These are phyloP conservation scores for Calliphora vicina DNA, from an alignment of 1,140 invertebrate species.

Conservation along the genomic window DNA sequence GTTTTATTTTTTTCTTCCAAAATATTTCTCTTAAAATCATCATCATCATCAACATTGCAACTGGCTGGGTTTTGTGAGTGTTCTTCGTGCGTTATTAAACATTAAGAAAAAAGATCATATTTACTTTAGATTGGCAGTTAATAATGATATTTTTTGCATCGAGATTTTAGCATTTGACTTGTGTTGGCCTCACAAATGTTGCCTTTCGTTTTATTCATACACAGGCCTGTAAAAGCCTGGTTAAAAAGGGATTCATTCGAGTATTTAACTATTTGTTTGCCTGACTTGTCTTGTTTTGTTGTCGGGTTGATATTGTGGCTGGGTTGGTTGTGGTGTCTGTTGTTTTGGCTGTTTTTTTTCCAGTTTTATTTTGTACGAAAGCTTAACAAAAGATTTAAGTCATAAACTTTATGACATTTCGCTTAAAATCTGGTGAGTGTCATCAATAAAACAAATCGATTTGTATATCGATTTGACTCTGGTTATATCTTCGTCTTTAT, in stretches of 20 bases:
- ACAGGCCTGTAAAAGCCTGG: not conserved
- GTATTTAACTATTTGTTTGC: constrained; percentile 25
- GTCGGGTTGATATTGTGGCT: not conserved
- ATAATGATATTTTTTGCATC: constrained; percentile 40
- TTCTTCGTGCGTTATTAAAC: not conserved
- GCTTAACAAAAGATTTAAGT: constrained; percentile 57
- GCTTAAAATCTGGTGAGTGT: constrained; percentile 60
- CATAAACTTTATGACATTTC: constrained; percentile 64
- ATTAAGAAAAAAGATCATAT: constrained; percentile 34
- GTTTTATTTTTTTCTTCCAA: too few relatives aligned
- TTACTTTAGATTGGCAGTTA: constrained; percentile 41
- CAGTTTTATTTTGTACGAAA: not conserved
- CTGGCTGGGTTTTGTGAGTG: not conserved
- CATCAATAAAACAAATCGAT: constrained; percentile 64
- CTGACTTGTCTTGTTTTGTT: not conserved
- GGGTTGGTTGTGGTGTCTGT: not conserved
- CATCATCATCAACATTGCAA: not conserved
- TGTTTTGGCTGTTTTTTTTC: not conserved
- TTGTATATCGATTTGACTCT: constrained; percentile 49
- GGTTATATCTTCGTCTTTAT: constrained; percentile 7
- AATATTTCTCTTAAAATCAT: too few relatives aligned
- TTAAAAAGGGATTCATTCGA: not conserved
- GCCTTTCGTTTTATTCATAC: not conserved
- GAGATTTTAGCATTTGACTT: not conserved
- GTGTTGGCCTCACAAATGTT: not conserved